Evolutionary conservation across 2,113 vertebrate genomes (phyloP).

Genomic region (Poecilia latipinna): DNA sequence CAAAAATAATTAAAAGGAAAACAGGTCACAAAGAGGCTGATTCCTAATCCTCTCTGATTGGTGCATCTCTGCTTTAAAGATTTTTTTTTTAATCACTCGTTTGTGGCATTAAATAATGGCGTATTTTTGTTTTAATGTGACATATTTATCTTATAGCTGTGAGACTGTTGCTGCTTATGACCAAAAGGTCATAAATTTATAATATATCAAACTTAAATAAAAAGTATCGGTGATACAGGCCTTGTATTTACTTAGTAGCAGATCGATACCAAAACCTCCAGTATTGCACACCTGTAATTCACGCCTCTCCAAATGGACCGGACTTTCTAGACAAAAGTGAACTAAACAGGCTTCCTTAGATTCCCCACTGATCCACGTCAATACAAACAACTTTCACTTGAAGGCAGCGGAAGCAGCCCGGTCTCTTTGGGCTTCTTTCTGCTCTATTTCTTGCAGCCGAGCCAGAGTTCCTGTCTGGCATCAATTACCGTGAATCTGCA

Average conservation of each 20-base stretch:
- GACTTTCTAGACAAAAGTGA: too few relatives aligned
- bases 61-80: not conserved
- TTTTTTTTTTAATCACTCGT: not conserved
- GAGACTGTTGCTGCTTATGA: not conserved
- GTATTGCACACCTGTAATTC: too few relatives aligned
- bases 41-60: too few relatives aligned
- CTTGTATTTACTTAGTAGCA: too few relatives aligned
- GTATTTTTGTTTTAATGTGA: not conserved
- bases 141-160: not conserved
- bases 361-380: not conserved
- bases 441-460: constrained; percentile 37
- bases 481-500: constrained; percentile 45
- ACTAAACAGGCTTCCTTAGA: not conserved
- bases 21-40: too few relatives aligned
- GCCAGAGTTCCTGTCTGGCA: constrained; percentile 47
- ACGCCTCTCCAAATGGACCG: too few relatives aligned
- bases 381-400: not conserved
- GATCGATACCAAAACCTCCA: too few relatives aligned
- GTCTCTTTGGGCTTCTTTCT: constrained; percentile 41
- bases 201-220: too few relatives aligned
- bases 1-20: too few relatives aligned
- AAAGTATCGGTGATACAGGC: too few relatives aligned
- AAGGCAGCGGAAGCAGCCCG: constrained; percentile 23
- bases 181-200: too few relatives aligned
- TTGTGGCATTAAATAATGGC: not conserved